Evolutionary conservation across 2,888 invertebrate genomes (phyloP), one percentile per base, ranked within the genome.

Genomic region (Enoplolaimus lenunculus): DNA sequence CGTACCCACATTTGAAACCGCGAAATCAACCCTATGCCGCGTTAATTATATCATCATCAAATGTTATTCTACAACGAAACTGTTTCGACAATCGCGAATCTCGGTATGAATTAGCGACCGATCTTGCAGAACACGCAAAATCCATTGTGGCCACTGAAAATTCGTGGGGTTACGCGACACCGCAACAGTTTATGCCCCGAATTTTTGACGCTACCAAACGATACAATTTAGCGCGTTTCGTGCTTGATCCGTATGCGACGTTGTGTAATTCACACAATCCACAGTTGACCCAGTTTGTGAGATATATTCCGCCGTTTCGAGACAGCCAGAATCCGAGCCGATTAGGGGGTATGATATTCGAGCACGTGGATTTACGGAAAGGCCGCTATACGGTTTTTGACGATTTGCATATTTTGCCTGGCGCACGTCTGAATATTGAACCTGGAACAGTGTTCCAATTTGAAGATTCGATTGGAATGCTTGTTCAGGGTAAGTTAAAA

Each of bases 401-500:
- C 77, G 98, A 98, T 80, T 93, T 98, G 66, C 94, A 91, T 79
- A 88, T 97, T 45, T 79, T 92, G 34, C 93, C 94, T 0, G 92
- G 91, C n/a, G 93, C 93, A 2, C 89, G 89, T 81, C 84, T 98
- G 60, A 88, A 89, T 21, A 84, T 98, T 1, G 88, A 90, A 72
- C 88, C 91, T 0, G 94, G 94, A 0, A 91, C 93, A 0, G 90
- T 87, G 0, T 83, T 98, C 26, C 82, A 85, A 75, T 98, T 98
- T 81, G 90, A 91, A 70, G 90, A 93, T 0, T 81, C 91, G 31
- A 88, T 97, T 70, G 94, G 95, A 7, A 91, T 98, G 86, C 91
- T 98, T 88, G 89, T 97, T 1, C 93, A 93, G 60, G 95, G 95
- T 0, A 88, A 88, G 80, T 82, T 95, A n/a, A n/a, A n/a, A n/a